These are phyloP conservation scores for Aselliscus stoliczkanus DNA, from an alignment of 2,797 vertebrate species.

Conservation along the genomic window DNA sequence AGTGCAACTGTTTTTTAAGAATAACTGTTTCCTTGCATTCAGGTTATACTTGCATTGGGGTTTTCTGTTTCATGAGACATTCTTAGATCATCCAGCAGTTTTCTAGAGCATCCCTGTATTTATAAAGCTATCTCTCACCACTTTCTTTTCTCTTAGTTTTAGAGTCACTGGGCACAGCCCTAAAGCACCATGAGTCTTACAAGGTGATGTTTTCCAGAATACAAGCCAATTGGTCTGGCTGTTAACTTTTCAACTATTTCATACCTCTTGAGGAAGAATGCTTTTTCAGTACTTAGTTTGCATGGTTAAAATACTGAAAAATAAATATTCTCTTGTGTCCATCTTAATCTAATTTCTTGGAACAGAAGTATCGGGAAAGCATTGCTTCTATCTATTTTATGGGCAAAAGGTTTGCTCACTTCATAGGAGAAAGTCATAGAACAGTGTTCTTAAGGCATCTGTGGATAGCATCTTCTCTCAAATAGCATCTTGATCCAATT, in stretches of 20 bases:
- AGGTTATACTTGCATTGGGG: background rate
- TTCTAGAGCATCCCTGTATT: background rate
- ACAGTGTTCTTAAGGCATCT: background rate
- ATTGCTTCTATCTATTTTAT: background rate
- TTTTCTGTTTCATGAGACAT: background rate
- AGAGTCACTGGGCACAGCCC: background rate
- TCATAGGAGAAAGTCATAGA: background rate
- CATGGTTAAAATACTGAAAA: background rate
- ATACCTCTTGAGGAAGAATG: background rate
- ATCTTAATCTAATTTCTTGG: background rate
- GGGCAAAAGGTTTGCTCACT: background rate
- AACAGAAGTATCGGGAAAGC: background rate
- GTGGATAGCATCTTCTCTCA: background rate
- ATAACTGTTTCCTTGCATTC: background rate
- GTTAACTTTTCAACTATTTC: background rate
- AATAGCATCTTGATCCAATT: constrained; percentile 16
- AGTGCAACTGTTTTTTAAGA: background rate
- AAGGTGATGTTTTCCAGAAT: background rate
- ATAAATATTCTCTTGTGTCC: background rate
- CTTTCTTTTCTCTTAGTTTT: background rate
- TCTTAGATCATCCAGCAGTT: background rate
- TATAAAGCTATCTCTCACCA: background rate
- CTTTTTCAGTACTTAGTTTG: background rate
- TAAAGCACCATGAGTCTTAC: background rate
- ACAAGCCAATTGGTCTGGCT: background rate